Evolutionary conservation across 2,797 vertebrate species (phyloP).

Genomic region (Crocodylus rhombifer): DNA sequence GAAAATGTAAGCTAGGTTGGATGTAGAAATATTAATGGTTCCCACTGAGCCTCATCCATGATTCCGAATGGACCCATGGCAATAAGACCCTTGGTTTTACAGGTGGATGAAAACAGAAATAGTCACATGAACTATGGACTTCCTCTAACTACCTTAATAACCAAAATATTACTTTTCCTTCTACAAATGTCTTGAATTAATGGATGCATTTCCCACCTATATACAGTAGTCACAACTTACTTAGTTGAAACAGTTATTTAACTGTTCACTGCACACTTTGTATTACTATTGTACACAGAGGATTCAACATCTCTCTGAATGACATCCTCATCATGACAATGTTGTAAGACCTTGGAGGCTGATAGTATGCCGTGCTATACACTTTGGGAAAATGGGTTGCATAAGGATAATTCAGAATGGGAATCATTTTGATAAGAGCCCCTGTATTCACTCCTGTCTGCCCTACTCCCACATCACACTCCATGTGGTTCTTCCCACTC

Average conservation of each 20-base stretch:
- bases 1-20: background rate
- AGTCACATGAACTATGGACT: background rate
- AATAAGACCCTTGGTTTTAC: background rate
- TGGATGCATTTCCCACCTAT: background rate
- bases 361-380: background rate
- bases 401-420: slow-evolving; percentile 54
- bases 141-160: background rate
- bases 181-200: slow-evolving; percentile 11
- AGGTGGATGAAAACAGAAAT: background rate
- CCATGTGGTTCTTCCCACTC: slow-evolving; percentile 50
- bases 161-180: background rate
- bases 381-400: background rate
- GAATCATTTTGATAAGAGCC: slow-evolving; percentile 60
- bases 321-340: background rate
- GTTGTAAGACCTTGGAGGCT: background rate
- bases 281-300: background rate
- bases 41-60: background rate
- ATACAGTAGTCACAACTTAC: background rate
- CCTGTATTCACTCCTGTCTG: slow-evolving; percentile 57
- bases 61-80: background rate
- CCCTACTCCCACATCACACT: slow-evolving; percentile 59
- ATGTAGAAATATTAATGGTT: background rate
- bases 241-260: background rate
- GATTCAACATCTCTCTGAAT: slow-evolving; percentile 3
- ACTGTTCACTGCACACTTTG: background rate